These are phyloP conservation scores for Torymus auratus DNA, from an alignment of 2,888 invertebrate species.

Conservation along the genomic window DNA sequence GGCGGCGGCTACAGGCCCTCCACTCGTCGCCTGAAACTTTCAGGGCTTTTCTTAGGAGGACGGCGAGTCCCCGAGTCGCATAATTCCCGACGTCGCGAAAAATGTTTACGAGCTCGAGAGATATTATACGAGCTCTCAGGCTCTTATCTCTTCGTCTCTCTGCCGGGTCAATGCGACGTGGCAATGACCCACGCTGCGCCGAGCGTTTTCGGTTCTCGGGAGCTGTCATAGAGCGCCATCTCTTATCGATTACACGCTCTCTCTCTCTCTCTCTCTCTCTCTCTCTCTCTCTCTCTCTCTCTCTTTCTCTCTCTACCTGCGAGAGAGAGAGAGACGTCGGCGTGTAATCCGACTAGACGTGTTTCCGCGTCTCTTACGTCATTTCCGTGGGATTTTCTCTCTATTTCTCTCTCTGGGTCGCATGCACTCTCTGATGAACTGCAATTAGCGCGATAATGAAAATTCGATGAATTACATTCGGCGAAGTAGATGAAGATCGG, in stretches of 20 bases:
- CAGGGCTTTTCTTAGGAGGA: no score
- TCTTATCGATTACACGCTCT: constrained; percentile 5
- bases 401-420: background rate
- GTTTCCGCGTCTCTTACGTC: background rate
- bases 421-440: background rate
- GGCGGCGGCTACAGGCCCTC: no score
- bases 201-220: no score
- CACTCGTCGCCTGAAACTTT: no score
- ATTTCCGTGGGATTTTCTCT: constrained; percentile 8
- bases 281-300: no score
- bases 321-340: background rate
- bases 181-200: constrained; percentile 28
- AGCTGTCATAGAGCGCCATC: constrained; percentile 1
- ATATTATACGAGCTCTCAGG: constrained; percentile 22
- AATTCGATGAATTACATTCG: constrained; percentile 7
- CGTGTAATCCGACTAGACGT: constrained; percentile 10
- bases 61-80: no score
- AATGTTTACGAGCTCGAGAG: constrained; percentile 18
- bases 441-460: constrained; percentile 14
- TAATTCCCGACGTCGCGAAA: background rate
- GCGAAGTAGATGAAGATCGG: no score
- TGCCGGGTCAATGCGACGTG: constrained; percentile 21
- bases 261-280: no score
- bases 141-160: background rate
- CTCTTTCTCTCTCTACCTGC: no score